Conservation (phyloP, 2,888 invertebrate species). For the Rugalucina vietnamica region DNA sequence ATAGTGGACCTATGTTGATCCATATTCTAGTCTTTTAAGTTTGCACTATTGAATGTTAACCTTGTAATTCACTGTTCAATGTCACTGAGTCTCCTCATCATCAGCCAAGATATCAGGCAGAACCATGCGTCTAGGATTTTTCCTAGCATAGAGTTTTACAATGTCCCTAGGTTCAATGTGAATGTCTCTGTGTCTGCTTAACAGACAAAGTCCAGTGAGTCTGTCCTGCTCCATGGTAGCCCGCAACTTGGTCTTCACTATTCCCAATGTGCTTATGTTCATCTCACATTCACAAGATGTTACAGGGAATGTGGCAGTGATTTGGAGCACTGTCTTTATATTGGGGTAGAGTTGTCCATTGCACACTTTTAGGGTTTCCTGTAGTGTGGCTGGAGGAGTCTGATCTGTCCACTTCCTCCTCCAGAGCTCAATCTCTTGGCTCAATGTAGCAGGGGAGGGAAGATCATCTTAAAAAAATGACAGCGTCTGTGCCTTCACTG, state of each 20-base stretch:
- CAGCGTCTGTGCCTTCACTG: not conserved
- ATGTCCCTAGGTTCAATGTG: not conserved
- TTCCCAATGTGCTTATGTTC: not conserved
- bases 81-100: too few species aligned
- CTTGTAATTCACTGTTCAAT: too few species aligned
- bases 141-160: too few species aligned
- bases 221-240: constrained; percentile 27
- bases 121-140: too few species aligned
- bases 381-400: not conserved
- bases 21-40: too few species aligned
- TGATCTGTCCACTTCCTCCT: not conserved
- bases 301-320: constrained; percentile 12
- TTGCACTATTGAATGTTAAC: too few species aligned
- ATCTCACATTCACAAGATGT: constrained; percentile 32
- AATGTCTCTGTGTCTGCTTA: not conserved
- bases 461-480: not conserved
- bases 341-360: not conserved
- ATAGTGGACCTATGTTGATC: too few species aligned
- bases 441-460: not conserved
- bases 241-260: not conserved
- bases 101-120: too few species aligned
- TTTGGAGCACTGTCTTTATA: not conserved
- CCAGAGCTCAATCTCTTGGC: not conserved
- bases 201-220: constrained; percentile 1
- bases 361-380: not conserved